Percentiles rank a stretch among this genome's conserved stretches.
These are phyloP conservation scores for Drosophila lini DNA, from an alignment of 1,140 invertebrate species.

Conservation along the genomic window DNA sequence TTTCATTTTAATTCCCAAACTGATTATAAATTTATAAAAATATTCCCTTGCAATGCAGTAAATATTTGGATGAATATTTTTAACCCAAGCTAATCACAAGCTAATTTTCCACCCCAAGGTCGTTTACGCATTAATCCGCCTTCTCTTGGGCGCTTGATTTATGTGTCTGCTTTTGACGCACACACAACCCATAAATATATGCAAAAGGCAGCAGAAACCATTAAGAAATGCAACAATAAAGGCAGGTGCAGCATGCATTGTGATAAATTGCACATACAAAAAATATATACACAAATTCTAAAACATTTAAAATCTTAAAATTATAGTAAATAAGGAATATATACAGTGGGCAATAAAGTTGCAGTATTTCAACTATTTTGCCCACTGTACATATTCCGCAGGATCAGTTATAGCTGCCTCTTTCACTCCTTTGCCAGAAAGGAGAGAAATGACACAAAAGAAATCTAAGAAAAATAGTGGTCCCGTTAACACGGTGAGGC, in stretches of 20 bases:
- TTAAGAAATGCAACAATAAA: slow-evolving; percentile 16
- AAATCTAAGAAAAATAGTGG: background rate
- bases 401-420: background rate
- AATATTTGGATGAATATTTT: background rate
- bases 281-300: background rate
- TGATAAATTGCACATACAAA: background rate
- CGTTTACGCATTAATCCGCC: slow-evolving; percentile 11
- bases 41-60: background rate
- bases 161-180: slow-evolving; percentile 27
- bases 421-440: background rate
- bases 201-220: background rate
- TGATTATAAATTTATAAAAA: too few relatives aligned
- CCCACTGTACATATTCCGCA: background rate
- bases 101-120: slow-evolving; percentile 15
- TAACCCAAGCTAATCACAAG: slow-evolving; percentile 3
- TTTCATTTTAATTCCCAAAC: too few relatives aligned
- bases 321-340: background rate
- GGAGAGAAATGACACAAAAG: background rate
- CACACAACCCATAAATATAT: slow-evolving; percentile 11
- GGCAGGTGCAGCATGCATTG: slow-evolving; percentile 13
- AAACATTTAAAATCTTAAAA: background rate
- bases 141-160: slow-evolving; percentile 25
- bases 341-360: background rate
- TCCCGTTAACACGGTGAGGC: background rate
- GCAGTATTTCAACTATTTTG: background rate